Evolutionary conservation across 2,797 vertebrate species (phyloP).

Genomic region (Enteromius fasciolatus): DNA sequence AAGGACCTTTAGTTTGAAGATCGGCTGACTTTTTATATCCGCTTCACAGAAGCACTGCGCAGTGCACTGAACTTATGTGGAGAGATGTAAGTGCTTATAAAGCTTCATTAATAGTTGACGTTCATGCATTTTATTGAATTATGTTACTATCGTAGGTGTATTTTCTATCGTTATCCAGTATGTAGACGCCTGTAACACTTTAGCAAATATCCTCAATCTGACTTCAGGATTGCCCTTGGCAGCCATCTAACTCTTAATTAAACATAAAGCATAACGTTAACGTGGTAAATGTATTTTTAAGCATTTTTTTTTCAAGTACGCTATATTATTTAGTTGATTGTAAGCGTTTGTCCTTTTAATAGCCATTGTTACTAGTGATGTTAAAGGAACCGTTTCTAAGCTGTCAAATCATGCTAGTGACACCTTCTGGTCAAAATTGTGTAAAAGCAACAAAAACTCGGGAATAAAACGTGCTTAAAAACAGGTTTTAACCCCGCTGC

Average conservation of each 20-base stretch:
- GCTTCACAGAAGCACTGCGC: slow-evolving; percentile 4
- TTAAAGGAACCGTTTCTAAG: background rate
- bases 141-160: background rate
- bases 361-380: background rate
- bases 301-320: no score
- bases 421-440: background rate
- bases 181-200: background rate
- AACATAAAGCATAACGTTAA: background rate
- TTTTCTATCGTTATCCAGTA: background rate
- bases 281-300: background rate
- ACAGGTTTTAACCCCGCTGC: background rate
- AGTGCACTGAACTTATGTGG: background rate
- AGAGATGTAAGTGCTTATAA: background rate
- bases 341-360: background rate
- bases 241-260: background rate
- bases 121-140: background rate
- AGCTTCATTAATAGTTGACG: background rate
- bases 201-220: background rate
- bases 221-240: background rate
- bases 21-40: fast-evolving
- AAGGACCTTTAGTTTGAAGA: slow-evolving; percentile 29
- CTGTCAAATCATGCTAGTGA: background rate
- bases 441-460: no score
- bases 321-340: background rate
- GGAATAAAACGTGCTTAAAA: no score